phyloP scores from a whole-genome alignment of 1,140 invertebrate species.

The Bombus pascuorum region DNA sequence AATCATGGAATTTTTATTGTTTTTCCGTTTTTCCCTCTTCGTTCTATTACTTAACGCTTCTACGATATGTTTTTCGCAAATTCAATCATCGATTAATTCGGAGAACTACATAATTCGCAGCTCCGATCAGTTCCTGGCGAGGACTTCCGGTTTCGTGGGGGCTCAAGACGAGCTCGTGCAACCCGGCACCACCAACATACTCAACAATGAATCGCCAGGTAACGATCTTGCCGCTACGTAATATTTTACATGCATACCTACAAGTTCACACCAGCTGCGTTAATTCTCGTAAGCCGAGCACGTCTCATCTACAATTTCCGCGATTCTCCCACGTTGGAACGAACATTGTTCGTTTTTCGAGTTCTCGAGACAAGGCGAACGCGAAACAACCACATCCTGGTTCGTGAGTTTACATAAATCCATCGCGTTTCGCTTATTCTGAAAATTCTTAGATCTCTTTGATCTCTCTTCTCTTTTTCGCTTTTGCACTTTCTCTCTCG shows the following conservation, averaged over 20 bases:
- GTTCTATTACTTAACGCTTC: not conserved
- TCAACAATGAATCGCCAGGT: not conserved
- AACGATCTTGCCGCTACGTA: not conserved
- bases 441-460: not conserved
- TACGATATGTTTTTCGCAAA: not conserved
- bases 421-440: slow-evolving; percentile 9
- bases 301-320: slow-evolving; percentile 37
- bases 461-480: not conserved
- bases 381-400: slow-evolving; percentile 29
- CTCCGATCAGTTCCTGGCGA: not conserved
- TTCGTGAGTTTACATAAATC: slow-evolving; percentile 35
- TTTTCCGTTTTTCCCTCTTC: not conserved
- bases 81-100: not conserved
- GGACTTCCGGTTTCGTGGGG: not conserved
- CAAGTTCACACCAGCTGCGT: slow-evolving; percentile 18
- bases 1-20: not conserved
- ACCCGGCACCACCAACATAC: not conserved
- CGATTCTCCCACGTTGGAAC: slow-evolving; percentile 47
- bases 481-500: not conserved
- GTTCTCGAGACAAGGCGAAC: not conserved
- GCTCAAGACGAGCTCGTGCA: too few relatives aligned
- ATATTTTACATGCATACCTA: not conserved
- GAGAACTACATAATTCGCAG: not conserved
- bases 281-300: slow-evolving; percentile 23
- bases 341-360: slow-evolving; percentile 30